These are phyloP conservation scores for Metacarcinus magister DNA, from an alignment of 2,888 invertebrate species.

Conservation along the genomic window DNA sequence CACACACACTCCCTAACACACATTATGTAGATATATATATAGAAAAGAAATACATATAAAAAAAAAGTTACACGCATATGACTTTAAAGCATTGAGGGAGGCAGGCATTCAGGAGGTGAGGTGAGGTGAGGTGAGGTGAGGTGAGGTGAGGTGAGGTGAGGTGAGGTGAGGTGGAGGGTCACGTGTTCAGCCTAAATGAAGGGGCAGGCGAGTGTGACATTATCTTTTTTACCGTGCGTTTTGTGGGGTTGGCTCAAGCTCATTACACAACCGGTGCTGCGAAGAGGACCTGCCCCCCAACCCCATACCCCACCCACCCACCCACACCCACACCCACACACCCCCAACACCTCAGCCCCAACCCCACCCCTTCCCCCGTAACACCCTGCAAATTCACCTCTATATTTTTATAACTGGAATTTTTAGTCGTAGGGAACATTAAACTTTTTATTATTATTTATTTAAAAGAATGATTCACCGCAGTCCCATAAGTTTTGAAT, in stretches of 20 bases:
- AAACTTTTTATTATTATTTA: neutral
- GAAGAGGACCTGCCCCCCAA: neutral
- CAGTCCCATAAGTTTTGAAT: neutral
- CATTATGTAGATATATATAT: neutral
- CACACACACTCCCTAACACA: neutral
- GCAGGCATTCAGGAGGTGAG: too few relatives aligned
- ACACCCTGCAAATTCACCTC: too few relatives aligned
- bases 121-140: neutral
- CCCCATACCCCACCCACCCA: neutral
- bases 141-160: too few relatives aligned
- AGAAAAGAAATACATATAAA: too few relatives aligned
- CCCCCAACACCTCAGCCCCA: too few relatives aligned
- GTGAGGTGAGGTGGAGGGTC: neutral
- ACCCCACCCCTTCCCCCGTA: too few relatives aligned
- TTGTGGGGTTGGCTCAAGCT: neutral
- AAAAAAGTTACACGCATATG: too few relatives aligned
- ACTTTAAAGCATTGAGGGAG: too few relatives aligned
- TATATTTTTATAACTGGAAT: too few relatives aligned
- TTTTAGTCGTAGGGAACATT: too few relatives aligned
- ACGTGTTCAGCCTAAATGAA: neutral
- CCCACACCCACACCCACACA: too few relatives aligned
- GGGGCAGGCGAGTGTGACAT: neutral
- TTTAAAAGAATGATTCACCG: neutral
- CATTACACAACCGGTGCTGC: neutral
- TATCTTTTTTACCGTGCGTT: neutral